Percentiles rank a stretch among this genome's conserved stretches.
Evolutionary conservation across 2,888 invertebrate genomes (phyloP).

Genomic region (Caenorhabditis becei): DNA sequence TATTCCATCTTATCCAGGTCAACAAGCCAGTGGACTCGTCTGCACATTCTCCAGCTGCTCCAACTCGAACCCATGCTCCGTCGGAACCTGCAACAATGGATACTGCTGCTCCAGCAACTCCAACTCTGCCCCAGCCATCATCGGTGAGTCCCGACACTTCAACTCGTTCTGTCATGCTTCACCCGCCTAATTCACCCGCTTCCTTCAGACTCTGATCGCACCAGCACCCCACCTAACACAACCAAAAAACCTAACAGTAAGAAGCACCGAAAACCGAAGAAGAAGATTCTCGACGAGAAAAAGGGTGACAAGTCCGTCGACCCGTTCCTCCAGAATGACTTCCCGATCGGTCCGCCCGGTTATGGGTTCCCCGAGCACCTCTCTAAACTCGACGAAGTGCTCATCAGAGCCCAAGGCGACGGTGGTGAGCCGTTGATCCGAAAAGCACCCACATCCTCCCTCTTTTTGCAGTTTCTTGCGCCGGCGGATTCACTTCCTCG

Average conservation of each 20-base stretch:
- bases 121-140: slow-evolving; percentile 58
- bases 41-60: slow-evolving; percentile 80
- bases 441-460: not conserved
- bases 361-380: slow-evolving; percentile 75
- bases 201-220: slow-evolving; percentile 36
- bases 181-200: slow-evolving; percentile 3
- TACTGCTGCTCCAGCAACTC: slow-evolving; percentile 77
- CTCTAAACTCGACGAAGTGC: slow-evolving; percentile 73
- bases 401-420: slow-evolving; percentile 77
- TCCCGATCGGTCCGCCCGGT: slow-evolving; percentile 76
- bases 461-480: slow-evolving; percentile 69
- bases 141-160: slow-evolving; percentile 56
- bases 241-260: slow-evolving; percentile 42
- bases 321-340: slow-evolving; percentile 67
- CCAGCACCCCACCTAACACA: slow-evolving; percentile 33
- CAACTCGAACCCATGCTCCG: slow-evolving; percentile 76
- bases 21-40: slow-evolving; percentile 73
- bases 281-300: slow-evolving; percentile 17
- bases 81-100: slow-evolving; percentile 81
- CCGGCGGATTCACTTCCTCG: slow-evolving; percentile 73
- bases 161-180: not conserved
- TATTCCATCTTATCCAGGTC: slow-evolving; percentile 40
- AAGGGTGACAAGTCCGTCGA: not conserved
- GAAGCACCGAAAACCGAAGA: slow-evolving; percentile 45
- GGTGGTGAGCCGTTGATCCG: slow-evolving; percentile 67